Base-by-base conservation (phyloP, 1,140 invertebrate species). In the Formica exsecta region DNA sequence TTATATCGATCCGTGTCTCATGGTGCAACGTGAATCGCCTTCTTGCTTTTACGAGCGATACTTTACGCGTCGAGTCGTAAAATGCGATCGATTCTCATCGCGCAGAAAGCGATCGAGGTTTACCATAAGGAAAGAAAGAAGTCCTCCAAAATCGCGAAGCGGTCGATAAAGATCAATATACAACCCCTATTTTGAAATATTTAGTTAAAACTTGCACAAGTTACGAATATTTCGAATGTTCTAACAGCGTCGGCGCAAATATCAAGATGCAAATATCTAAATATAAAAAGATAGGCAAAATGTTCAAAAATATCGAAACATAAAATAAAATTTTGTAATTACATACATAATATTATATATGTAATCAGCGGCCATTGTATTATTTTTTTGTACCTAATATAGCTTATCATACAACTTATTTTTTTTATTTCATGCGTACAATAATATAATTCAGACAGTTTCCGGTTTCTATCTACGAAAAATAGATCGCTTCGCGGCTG, bases 31-130 rank as follows among this genome's bases (percentile, higher is more conserved):
- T 92, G 89, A 92, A 93, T 93, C 92, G 92, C 89, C 87, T 83
- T 92, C 92, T 93, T 83, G 68, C 77, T 57, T 85, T 62, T 38
- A 74, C 65, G 54, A 74, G 48, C 80, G 65, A 65, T 54, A n/a
- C 22, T 70, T 54, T 51, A 19, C 13, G 54, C 41, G 41, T 83
- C 61, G 7, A 41, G 44, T 85, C 59, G 16, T 68, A 80, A 65
- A 84, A 59, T 44, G 9, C 44, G 29, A 51, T 73, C 74, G 61
- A 79, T 89, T 86, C 57, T 84, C 32, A 76, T 89, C 83, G 81
- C 44, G 51, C 80, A 93, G 92, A 92, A 88, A 92, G 88, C 92
- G 93, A 93, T 93, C 92, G 89, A 93, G 93, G 90, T 90, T 93
- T 89, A 92, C 91, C 93, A 93, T 93, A 86, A 73, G 36, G 79